Evolutionary conservation across 2,888 invertebrate genomes (phyloP), one percentile per base, ranked within the genome.

Genomic region (Laspeyria flexula): DNA sequence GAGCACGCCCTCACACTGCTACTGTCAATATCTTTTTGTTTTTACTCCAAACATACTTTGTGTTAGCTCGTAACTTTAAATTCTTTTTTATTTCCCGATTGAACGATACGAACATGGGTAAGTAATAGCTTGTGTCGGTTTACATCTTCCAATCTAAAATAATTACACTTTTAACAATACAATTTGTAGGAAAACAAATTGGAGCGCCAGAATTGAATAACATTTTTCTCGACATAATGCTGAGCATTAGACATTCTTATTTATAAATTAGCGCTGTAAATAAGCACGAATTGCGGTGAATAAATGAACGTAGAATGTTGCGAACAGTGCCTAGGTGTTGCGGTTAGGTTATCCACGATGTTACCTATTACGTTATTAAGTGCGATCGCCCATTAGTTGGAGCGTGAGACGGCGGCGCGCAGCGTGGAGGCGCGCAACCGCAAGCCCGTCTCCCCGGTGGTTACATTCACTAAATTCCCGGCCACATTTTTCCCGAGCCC

Each of bases 391-490:
- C 80, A 81, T 81, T 80, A 81, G 75, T 68, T 41, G 56, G 61
- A 67, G 74, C 71, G 70, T 71, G 80, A 77, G 78, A 78, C 73
- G 74, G 68, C 74, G 75, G 75, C 68, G 68, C 73, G 75, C 69
- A 66, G 76, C 63, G 77, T 62, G 70, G 78, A 73, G 79, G 72
- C 75, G 74, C 77, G 80, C 82, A 79, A 83, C 85, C 82, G 81
- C 84, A 83, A 76, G 77, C 76, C 79, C 78, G 80, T 80, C 83
- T 83, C 82, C 65, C 77, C 81, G 79, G 81, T 73, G 88, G 86
- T 82, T 81, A 83, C 90, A 90, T 90, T 90, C 90, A 88, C 88
- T 79, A 83, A 88, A 92, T 92, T 90, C 91, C 83, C 85, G 83
- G 81, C 78, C 88, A 81, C 90, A 89, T 90, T 88, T 89, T 86